phyloP scores from a whole-genome alignment of 1,140 invertebrate genomes.

The Drepana arcuata region DNA sequence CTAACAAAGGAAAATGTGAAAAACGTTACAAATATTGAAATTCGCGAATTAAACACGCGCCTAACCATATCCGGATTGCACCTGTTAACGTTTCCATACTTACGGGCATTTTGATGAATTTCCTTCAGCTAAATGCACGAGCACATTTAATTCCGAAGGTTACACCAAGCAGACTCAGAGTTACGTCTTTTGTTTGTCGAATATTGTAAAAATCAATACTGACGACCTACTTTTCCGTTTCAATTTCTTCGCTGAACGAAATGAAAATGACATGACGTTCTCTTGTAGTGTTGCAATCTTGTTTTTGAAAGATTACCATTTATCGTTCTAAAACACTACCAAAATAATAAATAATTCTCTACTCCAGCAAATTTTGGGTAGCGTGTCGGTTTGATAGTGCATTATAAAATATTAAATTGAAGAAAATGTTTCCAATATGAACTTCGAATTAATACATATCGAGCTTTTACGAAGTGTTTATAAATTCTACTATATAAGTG shows the following conservation, averaged over 20 bases:
- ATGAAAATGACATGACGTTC: slow-evolving; percentile 48
- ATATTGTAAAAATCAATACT: slow-evolving; percentile 64
- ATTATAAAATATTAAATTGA: too few species aligned
- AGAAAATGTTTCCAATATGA: too few species aligned
- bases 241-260: slow-evolving; percentile 40
- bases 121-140: too few species aligned
- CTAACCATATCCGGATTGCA: slow-evolving; percentile 42
- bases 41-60: too few species aligned
- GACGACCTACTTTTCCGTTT: slow-evolving; percentile 55
- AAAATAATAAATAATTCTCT: neutral
- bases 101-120: slow-evolving; percentile 53
- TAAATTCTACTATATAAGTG: too few species aligned
- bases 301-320: too few species aligned
- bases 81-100: slow-evolving; percentile 46
- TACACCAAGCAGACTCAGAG: slow-evolving; percentile 28
- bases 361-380: slow-evolving; percentile 10
- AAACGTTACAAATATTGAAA: slow-evolving; percentile 14
- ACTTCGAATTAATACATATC: too few species aligned
- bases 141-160: slow-evolving; percentile 26
- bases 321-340: slow-evolving; percentile 3
- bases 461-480: too few species aligned
- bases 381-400: too few species aligned
- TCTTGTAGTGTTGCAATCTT: slow-evolving; percentile 25
- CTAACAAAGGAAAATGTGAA: slow-evolving; percentile 1
- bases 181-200: slow-evolving; percentile 54